Evolutionary conservation across 2,797 vertebrate genomes (phyloP), one percentile per base, ranked within the genome.

Genomic region (Pipistrellus nathusii): DNA sequence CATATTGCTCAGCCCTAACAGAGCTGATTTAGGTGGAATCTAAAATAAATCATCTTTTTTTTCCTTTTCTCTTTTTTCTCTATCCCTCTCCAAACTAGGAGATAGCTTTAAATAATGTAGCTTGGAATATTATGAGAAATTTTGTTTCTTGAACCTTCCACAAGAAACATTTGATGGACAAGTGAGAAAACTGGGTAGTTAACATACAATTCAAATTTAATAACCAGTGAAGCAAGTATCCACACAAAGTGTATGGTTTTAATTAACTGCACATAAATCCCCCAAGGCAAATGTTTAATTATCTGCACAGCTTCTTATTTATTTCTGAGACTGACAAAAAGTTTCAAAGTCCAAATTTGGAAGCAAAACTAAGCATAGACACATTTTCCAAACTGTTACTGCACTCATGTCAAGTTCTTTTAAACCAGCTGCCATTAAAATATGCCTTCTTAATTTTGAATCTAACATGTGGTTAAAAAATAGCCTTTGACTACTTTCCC

Each of bases 221-320:
- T 98, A 98, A 98, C 97, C 96, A 97, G 94, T 89, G 97, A 97
- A 96, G 97, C 95, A 97, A 96, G 96, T 96, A 97, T 92, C 97
- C 72, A 94, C 73, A 85, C 68, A 62, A 97, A 98, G 95, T 97
- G 93, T 96, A 95, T 96, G 97, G 87, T 96, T 98, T 98, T 98
- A 98, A 98, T 98, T 98, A 98, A 98, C 97, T 98, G 97, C 97
- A 98, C 98, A 98, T 98, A 98, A 98, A 98, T 97, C 97, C 97
- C 82, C 95, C 81, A 97, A 95, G 97, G 97, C 97, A 98, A 98
- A 98, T 97, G 98, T 98, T 98, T 98, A 98, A 98, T 98, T 98
- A 98, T 97, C 95, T 96, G 77, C 96, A 97, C 95, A 97, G 97
- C 96, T 98, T 98, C 96, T 96, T 95, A 82, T 93, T 92, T 97